A percentile compares a stretch with the other conserved stretches of the same genome.
Conservation (phyloP, 1,140 invertebrate genomes). For the Hycleus cichorii region DNA sequence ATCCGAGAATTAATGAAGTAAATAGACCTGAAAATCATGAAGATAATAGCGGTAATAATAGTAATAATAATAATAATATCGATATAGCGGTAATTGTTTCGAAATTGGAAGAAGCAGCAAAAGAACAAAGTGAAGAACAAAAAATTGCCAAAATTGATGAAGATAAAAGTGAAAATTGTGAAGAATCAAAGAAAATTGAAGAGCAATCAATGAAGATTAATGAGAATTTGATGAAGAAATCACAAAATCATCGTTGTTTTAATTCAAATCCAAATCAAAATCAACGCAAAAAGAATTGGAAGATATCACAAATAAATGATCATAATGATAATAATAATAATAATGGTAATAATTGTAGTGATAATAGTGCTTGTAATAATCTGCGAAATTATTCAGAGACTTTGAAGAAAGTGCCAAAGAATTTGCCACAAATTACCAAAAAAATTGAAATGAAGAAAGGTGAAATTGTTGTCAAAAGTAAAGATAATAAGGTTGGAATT, state of each 20-base stretch:
- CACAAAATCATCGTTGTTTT: neutral
- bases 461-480: neutral
- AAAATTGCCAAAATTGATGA: neutral
- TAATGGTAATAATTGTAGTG: too few species aligned
- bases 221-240: neutral
- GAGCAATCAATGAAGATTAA: neutral
- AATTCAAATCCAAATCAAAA: constrained; percentile 1
- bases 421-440: too few species aligned
- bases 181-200: too few species aligned
- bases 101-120: constrained; percentile 39
- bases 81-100: constrained; percentile 39
- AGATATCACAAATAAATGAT: too few species aligned
- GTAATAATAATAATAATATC: constrained; percentile 19
- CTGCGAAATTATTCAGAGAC: constrained; percentile 19
- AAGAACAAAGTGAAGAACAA: constrained; percentile 26
- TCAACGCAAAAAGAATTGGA: neutral
- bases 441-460: neutral
- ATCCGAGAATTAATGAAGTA: neutral
- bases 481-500: neutral
- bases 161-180: too few species aligned
- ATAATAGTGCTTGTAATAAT: too few species aligned
- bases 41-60: constrained; percentile 9
- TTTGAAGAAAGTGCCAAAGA: constrained; percentile 10
- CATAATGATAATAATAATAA: neutral
- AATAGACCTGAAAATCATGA: neutral